Evolutionary conservation across 37 sponge, comb jelly and placozoan genomes (phyloP).

Genomic region (Theonella swinhoei): DNA sequence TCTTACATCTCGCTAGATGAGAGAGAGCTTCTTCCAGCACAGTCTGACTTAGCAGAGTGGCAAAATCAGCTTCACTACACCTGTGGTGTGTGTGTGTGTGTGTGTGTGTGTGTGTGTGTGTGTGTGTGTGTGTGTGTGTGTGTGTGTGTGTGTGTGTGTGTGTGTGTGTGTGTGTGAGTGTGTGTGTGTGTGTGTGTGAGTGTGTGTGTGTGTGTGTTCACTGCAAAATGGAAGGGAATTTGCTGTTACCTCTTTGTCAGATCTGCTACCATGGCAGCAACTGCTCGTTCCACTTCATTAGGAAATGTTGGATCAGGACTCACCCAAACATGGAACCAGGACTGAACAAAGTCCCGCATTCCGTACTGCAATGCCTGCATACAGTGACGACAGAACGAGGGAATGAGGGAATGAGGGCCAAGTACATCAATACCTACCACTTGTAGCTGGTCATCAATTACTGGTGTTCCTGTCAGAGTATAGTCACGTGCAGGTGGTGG

Average conservation of each 20-base stretch:
- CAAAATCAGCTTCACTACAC: background rate
- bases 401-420: background rate
- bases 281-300: background rate
- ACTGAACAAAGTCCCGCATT: slow-evolving; percentile 50
- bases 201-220: background rate
- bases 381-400: background rate
- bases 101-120: too few relatives aligned
- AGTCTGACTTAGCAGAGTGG: background rate
- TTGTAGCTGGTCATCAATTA: background rate
- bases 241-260: background rate
- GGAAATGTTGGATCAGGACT: slow-evolving; percentile 38
- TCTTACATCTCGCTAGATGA: background rate
- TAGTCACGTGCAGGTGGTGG: background rate
- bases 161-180: slow-evolving; percentile 9
- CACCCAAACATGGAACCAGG: slow-evolving; percentile 62
- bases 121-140: too few relatives aligned
- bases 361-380: slow-evolving; percentile 27
- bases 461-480: background rate
- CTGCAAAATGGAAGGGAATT: too few relatives aligned
- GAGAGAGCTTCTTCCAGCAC: background rate
- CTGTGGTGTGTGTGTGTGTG: too few relatives aligned
- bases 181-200: background rate
- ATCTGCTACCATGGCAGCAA: background rate
- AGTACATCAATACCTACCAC: background rate
- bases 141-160: too few relatives aligned